Evolutionary conservation across 53 echinoderm and acorn worm species (phyloP).

Genomic region (Actinopyga echinites): DNA sequence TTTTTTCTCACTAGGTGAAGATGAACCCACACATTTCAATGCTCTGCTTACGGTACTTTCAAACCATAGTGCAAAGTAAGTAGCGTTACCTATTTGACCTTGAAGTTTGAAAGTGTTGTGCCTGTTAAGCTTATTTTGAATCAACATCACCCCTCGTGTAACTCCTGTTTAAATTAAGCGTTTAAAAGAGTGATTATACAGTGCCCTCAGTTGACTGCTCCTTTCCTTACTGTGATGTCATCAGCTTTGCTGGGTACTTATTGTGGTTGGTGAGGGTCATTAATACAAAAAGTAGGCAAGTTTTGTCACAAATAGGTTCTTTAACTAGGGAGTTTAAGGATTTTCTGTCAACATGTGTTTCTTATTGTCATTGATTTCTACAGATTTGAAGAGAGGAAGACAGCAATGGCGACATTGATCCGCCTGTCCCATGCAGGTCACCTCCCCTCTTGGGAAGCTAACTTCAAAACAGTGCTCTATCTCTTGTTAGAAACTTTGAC

Average conservation of each 20-base stretch:
- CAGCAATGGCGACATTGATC: slow-evolving; percentile 92
- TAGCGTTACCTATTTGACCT: not conserved
- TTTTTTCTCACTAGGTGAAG: slow-evolving; percentile 49
- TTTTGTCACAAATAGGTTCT: no score
- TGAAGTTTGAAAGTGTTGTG: no score
- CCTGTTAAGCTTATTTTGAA: no score
- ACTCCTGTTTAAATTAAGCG: no score
- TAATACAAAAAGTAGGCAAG: no score
- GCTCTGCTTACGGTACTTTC: slow-evolving; percentile 84
- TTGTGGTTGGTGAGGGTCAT: no score
- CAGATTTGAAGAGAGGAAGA: slow-evolving; percentile 92
- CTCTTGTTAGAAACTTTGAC: slow-evolving; percentile 88
- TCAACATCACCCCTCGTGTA: no score
- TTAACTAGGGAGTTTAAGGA: no score
- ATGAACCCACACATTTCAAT: slow-evolving; percentile 67
- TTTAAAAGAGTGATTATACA: no score
- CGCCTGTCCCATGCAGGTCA: slow-evolving; percentile 78
- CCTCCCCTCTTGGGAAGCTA: slow-evolving; percentile 87
- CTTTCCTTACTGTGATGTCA: no score
- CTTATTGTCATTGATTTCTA: not conserved
- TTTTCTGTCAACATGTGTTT: not conserved
- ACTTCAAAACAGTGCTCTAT: slow-evolving; percentile 95
- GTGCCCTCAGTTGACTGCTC: no score
- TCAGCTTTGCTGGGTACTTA: no score
- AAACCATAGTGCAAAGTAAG: slow-evolving; percentile 95